Conservation (phyloP, 2,113 vertebrate genomes). For the Ceuthmochares aereus region DNA sequence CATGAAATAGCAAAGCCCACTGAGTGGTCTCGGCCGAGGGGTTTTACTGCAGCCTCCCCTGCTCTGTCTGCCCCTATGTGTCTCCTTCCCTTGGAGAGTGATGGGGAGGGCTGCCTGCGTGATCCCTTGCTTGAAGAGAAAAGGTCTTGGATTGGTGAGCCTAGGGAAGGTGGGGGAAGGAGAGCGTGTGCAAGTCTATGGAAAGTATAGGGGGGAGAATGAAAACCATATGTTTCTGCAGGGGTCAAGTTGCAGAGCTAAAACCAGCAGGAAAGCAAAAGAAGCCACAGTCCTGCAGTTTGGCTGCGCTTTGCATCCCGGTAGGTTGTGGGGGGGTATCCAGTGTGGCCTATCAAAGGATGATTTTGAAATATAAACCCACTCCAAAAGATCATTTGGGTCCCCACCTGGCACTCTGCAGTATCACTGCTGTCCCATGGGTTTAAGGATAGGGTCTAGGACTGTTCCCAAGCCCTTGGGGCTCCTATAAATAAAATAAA, state of each 20-base stretch:
- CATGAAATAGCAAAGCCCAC: background rate
- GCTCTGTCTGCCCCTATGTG: background rate
- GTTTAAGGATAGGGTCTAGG: background rate
- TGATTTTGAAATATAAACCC: background rate
- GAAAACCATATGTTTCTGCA: constrained; percentile 12
- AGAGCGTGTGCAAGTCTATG: background rate
- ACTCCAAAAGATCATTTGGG: background rate
- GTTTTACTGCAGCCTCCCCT: constrained; percentile 26
- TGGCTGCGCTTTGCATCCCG: background rate
- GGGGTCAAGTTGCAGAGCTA: constrained; percentile 36
- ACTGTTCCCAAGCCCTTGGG: background rate
- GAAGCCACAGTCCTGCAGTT: background rate
- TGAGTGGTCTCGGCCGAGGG: background rate
- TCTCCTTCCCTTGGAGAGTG: background rate
- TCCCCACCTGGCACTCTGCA: background rate
- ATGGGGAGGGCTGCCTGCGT: background rate
- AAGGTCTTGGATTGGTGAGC: background rate
- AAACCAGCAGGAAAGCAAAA: background rate
- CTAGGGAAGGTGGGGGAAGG: background rate
- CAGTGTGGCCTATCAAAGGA: background rate
- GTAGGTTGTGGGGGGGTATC: background rate
- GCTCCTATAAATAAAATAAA: background rate
- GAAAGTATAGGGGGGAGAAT: background rate
- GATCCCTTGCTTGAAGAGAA: background rate
- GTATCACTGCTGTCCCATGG: background rate